Percentiles rank a stretch among this genome's conserved stretches.
Conservation (phyloP, 2,797 vertebrate genomes). For the Halcyon smyrnensis region DNA sequence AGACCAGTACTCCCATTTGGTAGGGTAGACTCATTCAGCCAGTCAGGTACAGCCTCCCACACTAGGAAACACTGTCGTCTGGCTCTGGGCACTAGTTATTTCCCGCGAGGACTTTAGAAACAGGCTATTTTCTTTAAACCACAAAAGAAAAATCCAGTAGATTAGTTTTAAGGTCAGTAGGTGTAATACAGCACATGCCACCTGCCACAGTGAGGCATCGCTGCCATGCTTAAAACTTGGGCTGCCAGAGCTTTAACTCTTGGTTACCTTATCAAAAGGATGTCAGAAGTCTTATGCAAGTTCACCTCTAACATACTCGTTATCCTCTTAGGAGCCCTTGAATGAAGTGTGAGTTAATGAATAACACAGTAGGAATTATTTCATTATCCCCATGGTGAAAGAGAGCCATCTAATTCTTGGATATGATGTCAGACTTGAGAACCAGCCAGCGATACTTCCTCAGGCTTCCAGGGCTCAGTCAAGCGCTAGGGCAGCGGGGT, state of each 20-base stretch:
- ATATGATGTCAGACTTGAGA: conserved; percentile 54
- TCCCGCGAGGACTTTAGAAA: background rate
- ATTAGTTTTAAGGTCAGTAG: background rate
- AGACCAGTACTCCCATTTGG: background rate
- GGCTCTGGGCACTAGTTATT: background rate
- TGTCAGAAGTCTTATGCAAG: conserved; percentile 37
- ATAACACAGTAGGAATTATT: conserved; percentile 54
- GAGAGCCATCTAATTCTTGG: conserved; percentile 52
- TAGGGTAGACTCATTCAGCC: background rate
- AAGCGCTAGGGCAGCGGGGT: background rate
- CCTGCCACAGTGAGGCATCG: background rate
- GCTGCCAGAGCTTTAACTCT: background rate
- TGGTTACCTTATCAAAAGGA: conserved; percentile 28
- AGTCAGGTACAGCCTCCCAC: background rate
- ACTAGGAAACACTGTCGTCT: background rate
- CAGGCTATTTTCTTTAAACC: background rate
- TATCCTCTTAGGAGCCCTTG: conserved; percentile 32
- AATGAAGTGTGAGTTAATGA: conserved; percentile 68
- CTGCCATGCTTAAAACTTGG: background rate
- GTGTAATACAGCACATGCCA: background rate
- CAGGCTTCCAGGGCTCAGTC: conserved; percentile 8
- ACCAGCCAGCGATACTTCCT: conserved; percentile 30
- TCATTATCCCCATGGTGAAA: conserved; percentile 52
- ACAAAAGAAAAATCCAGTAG: background rate
- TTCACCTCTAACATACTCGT: conserved; percentile 3